Base-by-base conservation (phyloP, 2,797 vertebrate genomes). In the Liparis tanakae region DNA sequence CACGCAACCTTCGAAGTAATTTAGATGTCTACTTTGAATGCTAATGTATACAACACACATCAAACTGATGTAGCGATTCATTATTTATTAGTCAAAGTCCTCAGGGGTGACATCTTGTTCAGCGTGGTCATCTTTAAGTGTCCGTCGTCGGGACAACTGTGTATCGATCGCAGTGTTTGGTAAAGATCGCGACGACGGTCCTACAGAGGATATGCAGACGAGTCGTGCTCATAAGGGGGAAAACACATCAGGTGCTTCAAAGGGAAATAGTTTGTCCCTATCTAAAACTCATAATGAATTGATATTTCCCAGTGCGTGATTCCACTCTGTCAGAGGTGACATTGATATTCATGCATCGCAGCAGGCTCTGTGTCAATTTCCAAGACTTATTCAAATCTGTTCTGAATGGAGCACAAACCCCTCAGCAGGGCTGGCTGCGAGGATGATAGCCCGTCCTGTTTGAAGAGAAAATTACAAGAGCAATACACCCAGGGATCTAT, bases 291-390 rank as follows among this genome's bases (percentile, higher is more conserved):
- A 51, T 91, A 85, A 90, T 89, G 80, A 90, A 88, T 85, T 84
- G 86, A 86, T 90, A 88, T 88, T 90, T 91, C 75, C 78, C 76
- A 58, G 76, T 73, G 46, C 68, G 74, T 80, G 61, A 67, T 79
- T 82, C 83, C 61, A 25, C 84, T 65, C 87, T 74, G 79, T 87
- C 90, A 86, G 86, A 87, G 89, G 86, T 88, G 88, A 87, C 84
- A 93, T 92, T 93, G 89, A 90, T 92, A 92, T 94, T 93, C 92
- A 93, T 93, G 83, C 86, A 78, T 88, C 88, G 36, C 91, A 91
- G 89, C 87, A 44, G 87, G 88, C 68, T 84, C 72, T 66, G 65
- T 86, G 85, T 89, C 89, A 89, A 86, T 87, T 86, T 90, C 75
- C 72, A 74, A 85, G 88, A 88, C 83, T 88, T 91, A 93, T 93